phyloP scores from a whole-genome alignment of 1,140 invertebrate genomes.

The Ectropis grisescens region DNA sequence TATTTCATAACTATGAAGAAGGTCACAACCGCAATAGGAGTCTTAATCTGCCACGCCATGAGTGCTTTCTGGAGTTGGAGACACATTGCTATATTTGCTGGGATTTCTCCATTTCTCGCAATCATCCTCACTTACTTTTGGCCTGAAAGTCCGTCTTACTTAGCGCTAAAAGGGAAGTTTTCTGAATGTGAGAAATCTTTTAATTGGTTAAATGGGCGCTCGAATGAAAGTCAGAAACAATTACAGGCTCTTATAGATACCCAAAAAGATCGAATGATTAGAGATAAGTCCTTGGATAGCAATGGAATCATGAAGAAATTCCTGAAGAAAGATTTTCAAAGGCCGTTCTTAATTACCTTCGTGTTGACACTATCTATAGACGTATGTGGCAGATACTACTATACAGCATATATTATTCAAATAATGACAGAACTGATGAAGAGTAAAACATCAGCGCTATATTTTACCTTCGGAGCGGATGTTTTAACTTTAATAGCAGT shows the following conservation, averaged over 20 bases:
- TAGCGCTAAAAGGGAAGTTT: conserved; percentile 21
- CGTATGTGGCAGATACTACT: conserved; percentile 23
- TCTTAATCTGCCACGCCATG: conserved; percentile 18
- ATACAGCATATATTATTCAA: conserved; percentile 22
- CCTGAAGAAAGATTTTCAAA: conserved; percentile 19
- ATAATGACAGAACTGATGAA: conserved; percentile 25
- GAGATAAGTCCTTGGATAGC: no score
- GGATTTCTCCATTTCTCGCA: conserved; percentile 9
- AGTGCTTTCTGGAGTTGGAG: conserved; percentile 21
- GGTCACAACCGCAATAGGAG: conserved; percentile 13
- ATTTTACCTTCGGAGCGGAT: conserved; percentile 23
- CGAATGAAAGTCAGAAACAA: neutral
- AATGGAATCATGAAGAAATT: conserved; percentile 1
- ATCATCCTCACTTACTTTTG: conserved; percentile 18
- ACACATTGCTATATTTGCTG: conserved; percentile 17
- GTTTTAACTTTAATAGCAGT: conserved; percentile 18
- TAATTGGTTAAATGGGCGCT: conserved; percentile 17
- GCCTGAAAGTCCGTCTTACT: conserved; percentile 30
- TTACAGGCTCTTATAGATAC: no score
- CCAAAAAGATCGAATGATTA: no score
- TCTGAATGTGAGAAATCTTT: conserved; percentile 15
- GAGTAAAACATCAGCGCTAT: conserved; percentile 19
- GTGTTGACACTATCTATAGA: conserved; percentile 23
- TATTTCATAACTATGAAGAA: conserved; percentile 26
- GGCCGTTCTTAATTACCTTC: conserved; percentile 19